A percentile compares a stretch with the other conserved stretches of the same genome.
phyloP scores from a whole-genome alignment of 37 sponge, comb jelly and placozoan species.

The Beroe ovata region DNA sequence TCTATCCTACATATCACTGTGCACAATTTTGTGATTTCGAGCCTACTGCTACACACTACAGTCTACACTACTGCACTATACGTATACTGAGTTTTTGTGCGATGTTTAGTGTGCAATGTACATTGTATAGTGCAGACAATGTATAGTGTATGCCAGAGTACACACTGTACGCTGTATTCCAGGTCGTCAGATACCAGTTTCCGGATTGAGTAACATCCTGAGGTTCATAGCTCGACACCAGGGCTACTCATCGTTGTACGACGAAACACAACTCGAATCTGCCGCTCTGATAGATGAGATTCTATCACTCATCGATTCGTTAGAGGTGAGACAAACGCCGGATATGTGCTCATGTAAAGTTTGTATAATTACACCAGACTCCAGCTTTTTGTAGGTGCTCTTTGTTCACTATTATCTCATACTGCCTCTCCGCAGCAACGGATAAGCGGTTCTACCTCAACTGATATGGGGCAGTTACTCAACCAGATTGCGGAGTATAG shows the following conservation, averaged over 20 bases:
- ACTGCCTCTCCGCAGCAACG: background rate
- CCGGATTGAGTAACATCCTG: slow-evolving; percentile 41
- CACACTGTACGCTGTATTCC: background rate
- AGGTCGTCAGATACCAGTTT: slow-evolving; percentile 44
- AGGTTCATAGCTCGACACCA: background rate
- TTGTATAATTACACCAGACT: too few relatives aligned
- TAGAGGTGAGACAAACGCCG: too few relatives aligned
- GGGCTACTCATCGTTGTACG: background rate
- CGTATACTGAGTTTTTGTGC: too few relatives aligned
- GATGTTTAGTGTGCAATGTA: too few relatives aligned
- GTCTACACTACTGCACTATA: background rate
- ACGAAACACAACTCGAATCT: background rate
- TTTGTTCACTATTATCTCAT: background rate
- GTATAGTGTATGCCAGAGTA: too few relatives aligned
- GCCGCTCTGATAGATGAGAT: slow-evolving; percentile 53
- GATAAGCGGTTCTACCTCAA: background rate
- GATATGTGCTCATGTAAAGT: too few relatives aligned
- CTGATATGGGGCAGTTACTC: slow-evolving; percentile 20
- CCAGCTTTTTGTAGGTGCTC: too few relatives aligned
- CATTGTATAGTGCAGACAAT: too few relatives aligned
- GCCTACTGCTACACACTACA: background rate
- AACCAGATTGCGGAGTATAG: background rate
- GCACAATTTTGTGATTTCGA: too few relatives aligned
- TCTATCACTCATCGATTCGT: background rate
- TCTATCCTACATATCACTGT: too few relatives aligned